Evolutionary conservation across 2,888 invertebrate species (phyloP).

Genomic region (Seira ritae): DNA sequence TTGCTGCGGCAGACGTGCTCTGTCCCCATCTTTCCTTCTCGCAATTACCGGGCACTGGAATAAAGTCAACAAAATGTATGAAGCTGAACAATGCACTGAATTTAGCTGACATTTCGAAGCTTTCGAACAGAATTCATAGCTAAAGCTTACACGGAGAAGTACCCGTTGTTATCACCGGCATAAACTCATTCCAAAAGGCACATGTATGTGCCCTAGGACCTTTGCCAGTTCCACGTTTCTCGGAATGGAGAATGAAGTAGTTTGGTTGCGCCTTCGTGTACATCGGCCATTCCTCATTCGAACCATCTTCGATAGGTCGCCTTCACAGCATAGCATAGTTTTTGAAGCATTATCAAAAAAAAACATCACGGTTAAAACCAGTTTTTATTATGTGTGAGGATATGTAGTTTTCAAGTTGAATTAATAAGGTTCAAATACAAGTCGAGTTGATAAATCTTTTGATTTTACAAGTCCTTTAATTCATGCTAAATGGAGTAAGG

Average conservation of each 20-base stretch:
- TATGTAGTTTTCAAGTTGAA: too few relatives aligned
- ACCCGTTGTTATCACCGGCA: constrained; percentile 84
- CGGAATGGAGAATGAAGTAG: constrained; percentile 93
- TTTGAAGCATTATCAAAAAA: too few relatives aligned
- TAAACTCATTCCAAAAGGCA: constrained; percentile 97
- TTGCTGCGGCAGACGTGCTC: constrained; percentile 31
- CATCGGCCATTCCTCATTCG: constrained; percentile 89
- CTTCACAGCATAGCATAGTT: constrained; percentile 34
- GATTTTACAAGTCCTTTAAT: too few relatives aligned
- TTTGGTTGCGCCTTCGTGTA: constrained; percentile 90
- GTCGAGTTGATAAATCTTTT: too few relatives aligned
- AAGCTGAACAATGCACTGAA: too few relatives aligned
- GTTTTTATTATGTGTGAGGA: too few relatives aligned
- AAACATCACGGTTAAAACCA: too few relatives aligned
- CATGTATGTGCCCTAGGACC: constrained; percentile 91
- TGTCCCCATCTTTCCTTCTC: constrained; percentile 65
- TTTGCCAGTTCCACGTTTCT: constrained; percentile 82
- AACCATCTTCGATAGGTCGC: constrained; percentile 75
- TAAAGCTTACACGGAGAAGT: constrained; percentile 70
- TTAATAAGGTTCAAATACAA: too few relatives aligned
- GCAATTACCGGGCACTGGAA: constrained; percentile 68
- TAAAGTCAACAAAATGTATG: constrained; percentile 6
- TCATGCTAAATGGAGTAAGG: too few relatives aligned
- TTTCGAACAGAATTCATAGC: too few relatives aligned
- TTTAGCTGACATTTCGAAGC: too few relatives aligned